Conservation (phyloP, 2,113 vertebrate species). For the Todiramphus saurophagus region DNA sequence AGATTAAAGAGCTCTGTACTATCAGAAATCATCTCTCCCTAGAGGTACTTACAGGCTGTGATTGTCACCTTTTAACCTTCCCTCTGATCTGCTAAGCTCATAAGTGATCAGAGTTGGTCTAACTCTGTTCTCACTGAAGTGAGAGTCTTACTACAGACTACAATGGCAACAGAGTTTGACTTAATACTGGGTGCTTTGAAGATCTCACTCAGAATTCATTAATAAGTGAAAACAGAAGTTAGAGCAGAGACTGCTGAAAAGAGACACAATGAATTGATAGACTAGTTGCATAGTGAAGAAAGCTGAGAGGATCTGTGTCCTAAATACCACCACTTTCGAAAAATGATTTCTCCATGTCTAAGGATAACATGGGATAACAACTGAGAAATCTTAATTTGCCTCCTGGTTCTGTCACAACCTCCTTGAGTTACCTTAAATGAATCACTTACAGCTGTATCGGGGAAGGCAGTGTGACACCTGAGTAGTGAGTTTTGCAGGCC, state of each 20-base stretch:
- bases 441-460: background rate
- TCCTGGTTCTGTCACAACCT: background rate
- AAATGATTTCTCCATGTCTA: fast-evolving
- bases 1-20: slow-evolving; percentile 48
- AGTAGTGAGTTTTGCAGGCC: background rate
- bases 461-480: background rate
- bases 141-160: slow-evolving; percentile 4
- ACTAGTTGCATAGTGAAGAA: background rate
- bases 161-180: background rate
- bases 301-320: background rate
- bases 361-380: background rate
- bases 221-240: background rate
- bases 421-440: background rate
- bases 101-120: slow-evolving; percentile 33
- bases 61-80: slow-evolving; percentile 55
- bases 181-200: slow-evolving; percentile 4
- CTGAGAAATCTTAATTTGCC: background rate
- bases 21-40: slow-evolving; percentile 13
- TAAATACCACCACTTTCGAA: background rate
- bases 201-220: background rate
- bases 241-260: background rate
- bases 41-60: slow-evolving; percentile 15
- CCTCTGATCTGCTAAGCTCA: slow-evolving; percentile 28
- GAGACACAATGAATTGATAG: background rate
- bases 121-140: slow-evolving; percentile 15